Conservation (phyloP, 2,888 invertebrate genomes). For the Mythimna loreyi region DNA sequence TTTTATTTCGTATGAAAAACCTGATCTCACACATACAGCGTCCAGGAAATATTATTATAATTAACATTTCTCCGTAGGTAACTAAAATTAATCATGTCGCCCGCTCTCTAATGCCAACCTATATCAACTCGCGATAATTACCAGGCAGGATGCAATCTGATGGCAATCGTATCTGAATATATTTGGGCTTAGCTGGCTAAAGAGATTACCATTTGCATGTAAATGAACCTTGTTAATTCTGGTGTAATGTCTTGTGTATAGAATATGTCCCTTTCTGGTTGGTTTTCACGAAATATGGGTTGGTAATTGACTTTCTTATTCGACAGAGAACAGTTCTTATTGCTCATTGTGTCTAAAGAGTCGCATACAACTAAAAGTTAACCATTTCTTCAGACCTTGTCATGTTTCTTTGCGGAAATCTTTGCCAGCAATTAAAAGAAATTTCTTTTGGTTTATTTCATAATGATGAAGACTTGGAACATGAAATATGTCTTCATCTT, state of each 20-base stretch:
- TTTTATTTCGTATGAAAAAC: background rate
- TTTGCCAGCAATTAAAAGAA: background rate
- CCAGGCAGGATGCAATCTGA: conserved; percentile 56
- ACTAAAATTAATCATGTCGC: conserved; percentile 35
- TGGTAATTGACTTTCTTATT: background rate
- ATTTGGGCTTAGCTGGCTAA: conserved; percentile 64
- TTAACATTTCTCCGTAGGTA: conserved; percentile 6
- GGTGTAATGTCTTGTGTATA: conserved; percentile 62
- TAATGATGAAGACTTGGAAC: no score
- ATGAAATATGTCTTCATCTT: no score
- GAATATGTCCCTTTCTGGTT: conserved; percentile 60
- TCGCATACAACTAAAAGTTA: background rate
- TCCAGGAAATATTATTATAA: conserved; percentile 4
- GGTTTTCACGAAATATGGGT: conserved; percentile 31
- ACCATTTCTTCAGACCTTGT: background rate
- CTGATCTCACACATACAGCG: background rate
- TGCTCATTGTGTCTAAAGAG: background rate
- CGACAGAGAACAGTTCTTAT: background rate
- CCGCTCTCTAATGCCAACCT: conserved; percentile 26
- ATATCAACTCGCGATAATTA: conserved; percentile 58
- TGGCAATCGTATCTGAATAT: conserved; percentile 65
- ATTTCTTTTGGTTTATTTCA: background rate
- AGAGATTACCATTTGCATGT: conserved; percentile 72
- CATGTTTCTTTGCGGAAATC: background rate
- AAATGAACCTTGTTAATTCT: conserved; percentile 70